These are phyloP conservation scores for Miltochrista miniata DNA, from an alignment of 2,888 invertebrate species.

Conservation along the genomic window DNA sequence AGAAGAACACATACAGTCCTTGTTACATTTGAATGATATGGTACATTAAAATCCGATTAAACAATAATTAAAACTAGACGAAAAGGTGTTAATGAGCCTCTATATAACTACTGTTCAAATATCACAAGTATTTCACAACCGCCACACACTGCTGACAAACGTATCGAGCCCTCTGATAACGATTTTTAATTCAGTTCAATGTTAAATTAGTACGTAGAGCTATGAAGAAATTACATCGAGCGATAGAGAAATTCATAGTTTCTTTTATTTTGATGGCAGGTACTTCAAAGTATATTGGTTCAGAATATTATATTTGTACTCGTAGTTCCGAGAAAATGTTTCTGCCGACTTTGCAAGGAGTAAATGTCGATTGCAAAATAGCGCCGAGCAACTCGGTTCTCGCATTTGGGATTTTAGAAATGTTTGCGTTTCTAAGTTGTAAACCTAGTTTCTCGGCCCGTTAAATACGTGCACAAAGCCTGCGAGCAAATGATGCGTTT, in stretches of 20 bases:
- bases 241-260: conserved; percentile 52
- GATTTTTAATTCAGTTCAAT: conserved; percentile 76
- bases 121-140: conserved; percentile 61
- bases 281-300: conserved; percentile 31
- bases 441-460: conserved; percentile 71
- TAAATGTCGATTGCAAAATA: conserved; percentile 70
- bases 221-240: conserved; percentile 69
- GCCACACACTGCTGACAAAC: conserved; percentile 50
- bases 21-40: conserved; percentile 46
- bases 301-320: conserved; percentile 46
- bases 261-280: conserved; percentile 33
- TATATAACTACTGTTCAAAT: conserved; percentile 50
- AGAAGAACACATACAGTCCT: conserved; percentile 28
- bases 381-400: conserved; percentile 48
- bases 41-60: conserved; percentile 73
- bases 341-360: conserved; percentile 65
- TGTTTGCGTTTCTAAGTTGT: conserved; percentile 73
- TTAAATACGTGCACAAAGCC: conserved; percentile 40
- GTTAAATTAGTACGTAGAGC: conserved; percentile 60
- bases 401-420: conserved; percentile 71
- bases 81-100: conserved; percentile 61
- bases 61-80: conserved; percentile 59
- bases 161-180: conserved; percentile 71
- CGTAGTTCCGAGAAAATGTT: conserved; percentile 67
- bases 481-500: conserved; percentile 31